phyloP scores from a whole-genome alignment of 2,888 invertebrate species.

The Sussaba pulchella region DNA sequence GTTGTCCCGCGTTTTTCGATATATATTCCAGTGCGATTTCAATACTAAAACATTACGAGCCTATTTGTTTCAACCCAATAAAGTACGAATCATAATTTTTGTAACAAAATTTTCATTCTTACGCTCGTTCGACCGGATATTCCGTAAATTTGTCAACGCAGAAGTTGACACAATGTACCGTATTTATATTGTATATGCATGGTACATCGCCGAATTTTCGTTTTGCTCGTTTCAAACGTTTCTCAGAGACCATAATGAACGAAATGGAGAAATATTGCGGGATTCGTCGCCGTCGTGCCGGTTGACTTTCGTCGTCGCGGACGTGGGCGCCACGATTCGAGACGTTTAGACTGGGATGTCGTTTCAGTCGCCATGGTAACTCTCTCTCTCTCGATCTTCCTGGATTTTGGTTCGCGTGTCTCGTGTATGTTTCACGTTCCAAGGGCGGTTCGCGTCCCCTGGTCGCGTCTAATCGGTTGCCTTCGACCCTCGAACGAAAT shows the following conservation, averaged over 20 bases:
- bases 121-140: too few species aligned
- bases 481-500: neutral
- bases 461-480: neutral
- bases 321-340: constrained; percentile 52
- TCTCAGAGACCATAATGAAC: neutral
- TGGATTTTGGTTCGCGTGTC: neutral
- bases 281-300: constrained; percentile 9
- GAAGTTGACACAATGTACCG: too few species aligned
- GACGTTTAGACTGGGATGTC: constrained; percentile 65
- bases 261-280: constrained; percentile 18
- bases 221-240: neutral
- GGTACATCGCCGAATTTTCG: too few species aligned
- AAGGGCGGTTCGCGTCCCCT: neutral
- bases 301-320: constrained; percentile 12
- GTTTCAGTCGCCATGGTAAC: constrained; percentile 69
- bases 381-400: constrained; percentile 59
- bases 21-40: neutral
- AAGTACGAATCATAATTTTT: too few species aligned
- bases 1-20: neutral
- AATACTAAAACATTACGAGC: neutral
- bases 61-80: too few species aligned
- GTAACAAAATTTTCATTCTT: too few species aligned
- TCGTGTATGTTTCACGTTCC: neutral
- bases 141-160: too few species aligned
- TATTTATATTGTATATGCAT: too few species aligned